These are phyloP conservation scores for Malacoctenus gilli DNA, from an alignment of 2,797 vertebrate genomes.

Conservation along the genomic window DNA sequence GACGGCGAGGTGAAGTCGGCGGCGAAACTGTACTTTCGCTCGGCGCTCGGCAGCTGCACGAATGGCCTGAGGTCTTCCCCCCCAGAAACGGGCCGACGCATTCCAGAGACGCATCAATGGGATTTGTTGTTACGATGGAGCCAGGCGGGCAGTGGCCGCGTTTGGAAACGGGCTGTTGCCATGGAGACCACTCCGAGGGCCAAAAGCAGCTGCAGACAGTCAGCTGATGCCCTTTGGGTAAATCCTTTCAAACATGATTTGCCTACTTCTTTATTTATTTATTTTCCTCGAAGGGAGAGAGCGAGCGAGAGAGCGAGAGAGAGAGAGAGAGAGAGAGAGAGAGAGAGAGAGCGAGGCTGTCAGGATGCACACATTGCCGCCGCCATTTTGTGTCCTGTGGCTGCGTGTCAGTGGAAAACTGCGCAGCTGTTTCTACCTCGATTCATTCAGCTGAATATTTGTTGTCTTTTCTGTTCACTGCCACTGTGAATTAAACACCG, in stretches of 20 bases:
- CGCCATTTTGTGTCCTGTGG: slow-evolving; percentile 59
- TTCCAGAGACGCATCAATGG: slow-evolving; percentile 77
- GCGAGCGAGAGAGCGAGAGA: slow-evolving; percentile 22
- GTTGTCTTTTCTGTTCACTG: too few species aligned
- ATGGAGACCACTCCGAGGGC: slow-evolving; percentile 73
- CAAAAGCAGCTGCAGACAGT: slow-evolving; percentile 79
- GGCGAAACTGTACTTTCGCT: slow-evolving; percentile 57
- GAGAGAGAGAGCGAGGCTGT: slow-evolving; percentile 30
- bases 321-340: slow-evolving; percentile 26
- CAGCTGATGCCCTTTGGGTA: slow-evolving; percentile 78
- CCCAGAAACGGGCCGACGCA: slow-evolving; percentile 67
- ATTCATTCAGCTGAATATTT: too few species aligned
- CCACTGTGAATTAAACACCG: too few species aligned
- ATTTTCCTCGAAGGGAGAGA: slow-evolving; percentile 41
- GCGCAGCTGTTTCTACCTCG: too few species aligned
- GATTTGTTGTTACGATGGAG: slow-evolving; percentile 77
- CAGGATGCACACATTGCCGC: slow-evolving; percentile 31
- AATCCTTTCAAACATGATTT: slow-evolving; percentile 74
- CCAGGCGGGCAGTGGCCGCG: slow-evolving; percentile 64
- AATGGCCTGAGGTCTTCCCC: slow-evolving; percentile 67
- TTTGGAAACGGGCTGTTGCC: slow-evolving; percentile 75
- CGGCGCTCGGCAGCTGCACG: slow-evolving; percentile 60
- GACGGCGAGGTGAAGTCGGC: slow-evolving; percentile 33
- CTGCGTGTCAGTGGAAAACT: slow-evolving; percentile 14
- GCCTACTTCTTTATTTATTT: slow-evolving; percentile 67